phyloP scores from a whole-genome alignment of 1,140 invertebrate genomes.

The Calliopsis andreniformis region DNA sequence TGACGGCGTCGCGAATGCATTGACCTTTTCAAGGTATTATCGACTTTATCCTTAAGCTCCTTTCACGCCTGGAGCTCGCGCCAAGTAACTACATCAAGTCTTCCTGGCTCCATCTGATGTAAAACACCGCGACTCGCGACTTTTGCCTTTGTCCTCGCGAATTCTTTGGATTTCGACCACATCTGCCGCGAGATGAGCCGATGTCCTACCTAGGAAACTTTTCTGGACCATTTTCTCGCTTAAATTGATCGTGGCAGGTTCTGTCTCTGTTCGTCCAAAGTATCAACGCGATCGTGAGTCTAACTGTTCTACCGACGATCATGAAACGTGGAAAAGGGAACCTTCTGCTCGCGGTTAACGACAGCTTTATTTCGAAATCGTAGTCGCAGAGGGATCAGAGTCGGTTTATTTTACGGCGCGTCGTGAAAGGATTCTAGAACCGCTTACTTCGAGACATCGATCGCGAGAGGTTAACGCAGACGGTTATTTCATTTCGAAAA shows the following conservation, averaged over 20 bases:
- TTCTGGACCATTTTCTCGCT: background rate
- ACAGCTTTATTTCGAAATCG: background rate
- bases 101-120: constrained; percentile 39
- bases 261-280: background rate
- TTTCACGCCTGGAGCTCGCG: constrained; percentile 22
- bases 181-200: constrained; percentile 28
- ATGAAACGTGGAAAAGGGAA: background rate
- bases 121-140: constrained; percentile 33
- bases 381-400: background rate
- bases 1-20: constrained; percentile 8
- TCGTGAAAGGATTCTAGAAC: background rate
- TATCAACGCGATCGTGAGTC: too few species aligned
- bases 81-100: constrained; percentile 51
- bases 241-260: constrained; percentile 40
- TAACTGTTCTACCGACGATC: too few species aligned
- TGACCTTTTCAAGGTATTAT: constrained; percentile 27
- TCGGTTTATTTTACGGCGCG: background rate
- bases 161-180: constrained; percentile 39
- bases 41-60: constrained; percentile 50
- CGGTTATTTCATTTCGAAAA: background rate
- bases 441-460: background rate
- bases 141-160: constrained; percentile 34
- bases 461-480: background rate
- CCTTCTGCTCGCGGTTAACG: background rate
- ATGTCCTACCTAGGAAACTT: constrained; percentile 13